Percentiles rank a stretch among this genome's conserved stretches.
Evolutionary conservation across 1,140 invertebrate genomes (phyloP).

Genomic region (Bombus superbus): DNA sequence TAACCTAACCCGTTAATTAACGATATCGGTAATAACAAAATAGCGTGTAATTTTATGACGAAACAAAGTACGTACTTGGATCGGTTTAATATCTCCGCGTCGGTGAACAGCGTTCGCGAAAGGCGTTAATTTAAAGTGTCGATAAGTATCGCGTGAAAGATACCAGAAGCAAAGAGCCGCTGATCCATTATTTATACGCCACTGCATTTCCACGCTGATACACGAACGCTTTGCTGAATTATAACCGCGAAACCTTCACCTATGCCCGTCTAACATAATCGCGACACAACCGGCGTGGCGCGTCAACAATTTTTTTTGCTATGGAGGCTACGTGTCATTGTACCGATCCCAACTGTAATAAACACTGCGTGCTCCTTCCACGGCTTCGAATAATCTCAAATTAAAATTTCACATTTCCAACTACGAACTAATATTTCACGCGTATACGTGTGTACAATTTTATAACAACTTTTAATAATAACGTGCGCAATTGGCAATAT

Average conservation of each 20-base stretch:
- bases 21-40: neutral
- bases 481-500: too few relatives aligned
- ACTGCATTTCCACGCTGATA: neutral
- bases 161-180: neutral
- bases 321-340: neutral
- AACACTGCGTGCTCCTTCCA: neutral
- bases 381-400: neutral
- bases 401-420: neutral
- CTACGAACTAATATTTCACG: neutral
- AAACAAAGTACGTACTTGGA: neutral
- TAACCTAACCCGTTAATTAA: neutral
- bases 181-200: constrained; percentile 22
- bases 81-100: neutral
- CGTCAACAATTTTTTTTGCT: neutral
- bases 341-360: neutral
- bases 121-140: neutral
- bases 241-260: constrained; percentile 4
- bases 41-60: neutral
- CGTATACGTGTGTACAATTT: neutral
- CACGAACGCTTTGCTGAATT: neutral
- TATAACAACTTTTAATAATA: too few relatives aligned
- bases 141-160: constrained; percentile 1
- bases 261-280: neutral
- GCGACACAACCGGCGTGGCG: neutral
- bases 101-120: neutral